Evolutionary conservation across 2,888 invertebrate species (phyloP).

Genomic region (Salticus scenicus): DNA sequence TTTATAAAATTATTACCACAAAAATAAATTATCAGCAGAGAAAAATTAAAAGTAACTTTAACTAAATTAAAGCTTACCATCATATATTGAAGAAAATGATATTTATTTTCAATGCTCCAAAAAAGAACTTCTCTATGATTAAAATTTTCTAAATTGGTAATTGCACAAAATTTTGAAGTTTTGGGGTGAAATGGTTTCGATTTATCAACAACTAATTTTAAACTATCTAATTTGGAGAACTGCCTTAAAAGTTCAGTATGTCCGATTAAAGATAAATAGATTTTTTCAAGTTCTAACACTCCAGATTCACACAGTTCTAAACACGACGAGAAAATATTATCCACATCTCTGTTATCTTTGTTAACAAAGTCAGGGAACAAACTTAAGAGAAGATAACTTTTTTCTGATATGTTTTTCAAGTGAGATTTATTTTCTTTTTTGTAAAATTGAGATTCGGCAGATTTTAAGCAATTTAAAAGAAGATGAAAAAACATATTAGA

Average conservation of each 20-base stretch:
- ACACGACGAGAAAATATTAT: conserved; percentile 26
- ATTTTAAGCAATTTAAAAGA: conserved; percentile 29
- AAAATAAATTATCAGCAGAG: not conserved
- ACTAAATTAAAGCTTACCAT: conserved; percentile 29
- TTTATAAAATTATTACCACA: not conserved
- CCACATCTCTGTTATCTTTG: not conserved
- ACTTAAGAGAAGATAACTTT: conserved; percentile 48
- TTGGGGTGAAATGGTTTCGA: not conserved
- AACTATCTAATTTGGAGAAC: conserved; percentile 38
- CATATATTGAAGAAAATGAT: conserved; percentile 47
- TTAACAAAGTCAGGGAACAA: conserved; percentile 22
- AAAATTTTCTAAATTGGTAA: conserved; percentile 1
- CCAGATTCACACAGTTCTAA: conserved; percentile 16
- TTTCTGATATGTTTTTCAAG: not conserved
- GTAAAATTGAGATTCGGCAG: conserved; percentile 19
- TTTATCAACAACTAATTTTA: not conserved
- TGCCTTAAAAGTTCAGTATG: conserved; percentile 5
- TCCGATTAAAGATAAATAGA: conserved; percentile 41
- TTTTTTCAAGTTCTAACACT: conserved; percentile 26
- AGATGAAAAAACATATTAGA: conserved; percentile 35
- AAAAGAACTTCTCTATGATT: conserved; percentile 31
- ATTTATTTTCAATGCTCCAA: conserved; percentile 14
- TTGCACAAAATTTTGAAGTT: not conserved
- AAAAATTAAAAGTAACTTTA: not conserved
- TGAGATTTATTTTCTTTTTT: conserved; percentile 13